Evolutionary conservation across 2,797 vertebrate genomes (phyloP).

Genomic region (Muscicapa comitata): DNA sequence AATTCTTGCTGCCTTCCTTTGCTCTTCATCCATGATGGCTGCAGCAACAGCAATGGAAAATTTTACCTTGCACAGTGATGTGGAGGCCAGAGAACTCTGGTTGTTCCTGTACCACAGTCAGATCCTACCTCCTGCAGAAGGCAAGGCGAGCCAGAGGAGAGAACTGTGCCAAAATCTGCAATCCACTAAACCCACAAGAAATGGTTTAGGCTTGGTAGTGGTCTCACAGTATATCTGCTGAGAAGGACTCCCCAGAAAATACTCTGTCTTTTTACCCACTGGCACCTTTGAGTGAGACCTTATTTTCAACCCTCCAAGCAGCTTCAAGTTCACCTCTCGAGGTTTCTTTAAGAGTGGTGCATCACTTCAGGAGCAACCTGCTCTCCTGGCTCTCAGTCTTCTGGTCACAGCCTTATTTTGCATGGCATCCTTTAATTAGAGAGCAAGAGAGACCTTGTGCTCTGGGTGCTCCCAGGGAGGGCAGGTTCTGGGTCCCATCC

Average conservation of each 20-base stretch:
- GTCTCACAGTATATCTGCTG: neutral
- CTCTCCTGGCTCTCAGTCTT: conserved; percentile 14
- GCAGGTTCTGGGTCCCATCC: neutral
- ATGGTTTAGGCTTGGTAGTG: neutral
- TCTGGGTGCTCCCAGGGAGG: neutral
- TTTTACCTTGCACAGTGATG: neutral
- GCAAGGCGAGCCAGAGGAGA: neutral
- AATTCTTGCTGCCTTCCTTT: neutral
- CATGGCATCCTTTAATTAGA: conserved; percentile 29
- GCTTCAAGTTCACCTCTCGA: neutral
- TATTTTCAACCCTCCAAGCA: neutral
- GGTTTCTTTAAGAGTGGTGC: neutral
- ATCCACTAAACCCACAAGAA: neutral
- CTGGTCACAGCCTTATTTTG: neutral
- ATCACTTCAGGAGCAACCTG: conserved; percentile 9
- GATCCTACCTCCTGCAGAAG: neutral
- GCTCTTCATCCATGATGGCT: neutral
- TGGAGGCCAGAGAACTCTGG: neutral
- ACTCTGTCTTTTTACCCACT: neutral
- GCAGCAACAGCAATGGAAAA: neutral
- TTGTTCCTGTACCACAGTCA: neutral
- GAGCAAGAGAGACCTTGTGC: neutral
- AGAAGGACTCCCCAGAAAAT: neutral
- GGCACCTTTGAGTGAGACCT: neutral
- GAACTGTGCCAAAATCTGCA: neutral